Base-by-base conservation (phyloP, 2,888 invertebrate genomes). In the Sphaerophoria taeniata region DNA sequence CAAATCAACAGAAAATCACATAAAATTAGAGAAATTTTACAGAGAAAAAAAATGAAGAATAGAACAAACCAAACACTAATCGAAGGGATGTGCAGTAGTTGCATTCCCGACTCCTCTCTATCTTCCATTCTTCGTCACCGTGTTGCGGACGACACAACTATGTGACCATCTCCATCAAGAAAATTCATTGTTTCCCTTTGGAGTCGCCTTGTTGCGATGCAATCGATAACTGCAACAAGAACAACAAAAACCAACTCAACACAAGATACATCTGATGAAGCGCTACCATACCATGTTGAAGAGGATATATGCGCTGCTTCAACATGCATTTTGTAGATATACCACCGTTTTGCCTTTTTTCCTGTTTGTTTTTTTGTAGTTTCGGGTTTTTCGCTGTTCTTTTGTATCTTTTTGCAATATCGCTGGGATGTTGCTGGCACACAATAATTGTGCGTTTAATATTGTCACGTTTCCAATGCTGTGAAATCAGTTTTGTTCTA, bases 401-500 rank as follows among this genome's bases (percentile, higher is more conserved):
- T 12, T 31, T 34, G 14, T 56, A 14, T 60, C 11, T 24, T 3
- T 12, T 45, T 67, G 24, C 24, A 14, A 14, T 2, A 43, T 51
- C 9, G 9, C 58, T 33, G 11, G 36, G 33, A 9, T 24, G n/a
- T 36, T 36, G 67, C 45, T 51, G 34, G 71, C 53, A 31, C 72
- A 80, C 72, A 80, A 76, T 85, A 85, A 85, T 85, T 85, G 84
- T 85, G 84, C 84, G 84, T 85, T 85, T 85, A 80, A 85, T 85
- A 85, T 85, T 85, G 80, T 85, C 84, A 85, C 84, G 84, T 80
- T 85, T 80, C 14, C 79, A 80, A 80, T 76, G 80, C 61, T 67
- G 72, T n/a, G n/a, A 76, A 73, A 76, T 85, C 72, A 51, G 67
- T 61, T 85, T 56, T 75, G 58, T 85, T 85, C 79, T 75, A 72